phyloP scores from a whole-genome alignment of 2,113 vertebrate species.

The Origma solitaria region DNA sequence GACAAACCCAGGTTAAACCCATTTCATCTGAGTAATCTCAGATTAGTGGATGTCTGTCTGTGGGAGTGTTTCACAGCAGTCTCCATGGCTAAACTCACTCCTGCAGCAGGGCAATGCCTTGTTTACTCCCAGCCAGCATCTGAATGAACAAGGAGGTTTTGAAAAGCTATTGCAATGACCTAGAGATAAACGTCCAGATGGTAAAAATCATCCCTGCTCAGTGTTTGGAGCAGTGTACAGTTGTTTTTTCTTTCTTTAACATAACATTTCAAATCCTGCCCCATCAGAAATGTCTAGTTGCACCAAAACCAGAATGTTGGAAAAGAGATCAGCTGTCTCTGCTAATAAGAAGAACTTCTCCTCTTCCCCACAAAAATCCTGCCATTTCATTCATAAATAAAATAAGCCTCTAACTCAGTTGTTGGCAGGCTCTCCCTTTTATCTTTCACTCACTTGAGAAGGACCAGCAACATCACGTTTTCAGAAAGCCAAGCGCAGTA shows the following conservation, averaged over 20 bases:
- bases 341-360: conserved; percentile 6
- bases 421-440: conserved; percentile 51
- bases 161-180: background rate
- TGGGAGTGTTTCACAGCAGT: background rate
- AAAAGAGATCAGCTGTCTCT: conserved; percentile 7
- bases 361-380: conserved; percentile 12
- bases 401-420: conserved; percentile 35
- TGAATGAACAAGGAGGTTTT: background rate
- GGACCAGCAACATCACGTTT: conserved; percentile 33
- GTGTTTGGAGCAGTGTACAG: background rate
- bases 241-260: background rate
- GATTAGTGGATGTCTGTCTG: background rate
- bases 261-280: background rate
- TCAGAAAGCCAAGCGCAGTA: conserved; percentile 31
- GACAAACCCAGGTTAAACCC: background rate
- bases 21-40: background rate
- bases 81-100: background rate
- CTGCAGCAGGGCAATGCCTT: background rate
- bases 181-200: background rate
- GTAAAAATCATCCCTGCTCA: background rate
- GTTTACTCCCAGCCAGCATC: background rate
- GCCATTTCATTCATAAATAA: conserved; percentile 66
- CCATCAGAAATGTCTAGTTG: background rate
- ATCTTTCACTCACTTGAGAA: conserved; percentile 55
- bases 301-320: background rate